Conservation (phyloP, 2,888 invertebrate genomes). For the Silvanus unidentatus region DNA sequence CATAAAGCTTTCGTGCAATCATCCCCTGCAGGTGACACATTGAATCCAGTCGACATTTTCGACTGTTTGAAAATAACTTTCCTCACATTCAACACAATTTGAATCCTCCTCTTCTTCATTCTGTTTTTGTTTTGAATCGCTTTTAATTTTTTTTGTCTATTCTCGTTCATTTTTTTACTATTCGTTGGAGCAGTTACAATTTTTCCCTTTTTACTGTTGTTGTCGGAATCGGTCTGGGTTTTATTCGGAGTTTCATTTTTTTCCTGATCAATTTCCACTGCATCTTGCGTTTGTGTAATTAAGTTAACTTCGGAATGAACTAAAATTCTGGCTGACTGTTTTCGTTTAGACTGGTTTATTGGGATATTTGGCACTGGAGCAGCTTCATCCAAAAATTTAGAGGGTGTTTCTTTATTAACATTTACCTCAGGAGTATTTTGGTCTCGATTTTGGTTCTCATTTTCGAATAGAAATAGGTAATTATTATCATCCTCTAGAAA, state of each 20-base stretch:
- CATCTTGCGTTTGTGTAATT: too few relatives aligned
- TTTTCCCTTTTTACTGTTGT: too few relatives aligned
- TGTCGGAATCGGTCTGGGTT: too few relatives aligned
- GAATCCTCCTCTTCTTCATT: background rate
- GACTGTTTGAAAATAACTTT: slow-evolving; percentile 1
- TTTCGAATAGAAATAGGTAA: slow-evolving; percentile 1
- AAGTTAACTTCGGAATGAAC: background rate
- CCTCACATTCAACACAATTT: background rate
- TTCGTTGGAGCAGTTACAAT: too few relatives aligned
- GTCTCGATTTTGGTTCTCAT: background rate
- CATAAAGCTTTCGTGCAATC: slow-evolving; percentile 12
- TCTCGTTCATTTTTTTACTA: too few relatives aligned
- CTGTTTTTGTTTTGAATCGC: too few relatives aligned
- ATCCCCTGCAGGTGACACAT: slow-evolving; percentile 7
- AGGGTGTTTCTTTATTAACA: slow-evolving; percentile 2
- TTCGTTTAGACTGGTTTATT: background rate
- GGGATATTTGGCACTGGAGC: slow-evolving; percentile 1
- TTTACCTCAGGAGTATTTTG: too few relatives aligned
- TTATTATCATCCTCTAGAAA: slow-evolving; percentile 3
- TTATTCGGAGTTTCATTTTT: too few relatives aligned
- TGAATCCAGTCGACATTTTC: slow-evolving; percentile 9
- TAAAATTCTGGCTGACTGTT: slow-evolving; percentile 4
- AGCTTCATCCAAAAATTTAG: slow-evolving; percentile 5
- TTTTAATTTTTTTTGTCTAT: too few relatives aligned
- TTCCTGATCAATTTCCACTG: too few relatives aligned